Evolutionary conservation across 2,888 invertebrate genomes (phyloP).

Genomic region (Epistrophella euchroma): DNA sequence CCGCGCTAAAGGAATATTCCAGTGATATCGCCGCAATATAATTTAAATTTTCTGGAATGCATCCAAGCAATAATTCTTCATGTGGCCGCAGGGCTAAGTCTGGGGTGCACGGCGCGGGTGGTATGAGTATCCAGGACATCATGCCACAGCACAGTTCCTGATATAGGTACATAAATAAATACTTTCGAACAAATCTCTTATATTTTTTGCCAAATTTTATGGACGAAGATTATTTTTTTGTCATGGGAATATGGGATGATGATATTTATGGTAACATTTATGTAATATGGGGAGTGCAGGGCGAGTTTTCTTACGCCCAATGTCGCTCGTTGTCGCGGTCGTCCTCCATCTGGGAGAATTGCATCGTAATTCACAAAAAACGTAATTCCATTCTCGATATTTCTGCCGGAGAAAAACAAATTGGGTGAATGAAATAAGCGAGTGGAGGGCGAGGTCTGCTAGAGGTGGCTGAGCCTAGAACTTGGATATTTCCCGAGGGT

Average conservation of each 20-base stretch:
- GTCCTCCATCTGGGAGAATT: slow-evolving; percentile 46
- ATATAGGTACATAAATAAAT: slow-evolving; percentile 37
- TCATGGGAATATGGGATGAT: slow-evolving; percentile 39
- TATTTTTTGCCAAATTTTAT: slow-evolving; percentile 72
- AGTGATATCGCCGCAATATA: slow-evolving; percentile 68
- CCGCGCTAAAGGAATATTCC: slow-evolving; percentile 55
- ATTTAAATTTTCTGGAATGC: slow-evolving; percentile 76
- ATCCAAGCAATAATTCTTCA: slow-evolving; percentile 75
- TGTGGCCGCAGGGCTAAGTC: slow-evolving; percentile 59
- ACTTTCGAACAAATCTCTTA: slow-evolving; percentile 69
- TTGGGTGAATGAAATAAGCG: slow-evolving; percentile 70
- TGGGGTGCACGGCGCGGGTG: background rate
- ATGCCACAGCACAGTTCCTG: background rate
- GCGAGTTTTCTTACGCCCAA: background rate
- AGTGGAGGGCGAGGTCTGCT: background rate
- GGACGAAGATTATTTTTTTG: slow-evolving; percentile 67
- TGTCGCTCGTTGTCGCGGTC: background rate
- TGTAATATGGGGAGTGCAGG: slow-evolving; percentile 52
- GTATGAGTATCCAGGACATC: background rate
- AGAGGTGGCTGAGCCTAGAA: slow-evolving; percentile 39
- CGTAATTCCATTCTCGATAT: slow-evolving; percentile 69
- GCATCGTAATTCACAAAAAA: slow-evolving; percentile 72
- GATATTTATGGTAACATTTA: slow-evolving; percentile 69
- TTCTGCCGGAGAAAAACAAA: slow-evolving; percentile 63
- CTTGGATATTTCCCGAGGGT: slow-evolving; percentile 15